These are phyloP conservation scores for Onthophagus sagittarius DNA, from an alignment of 2,888 invertebrate genomes.

Conservation along the genomic window DNA sequence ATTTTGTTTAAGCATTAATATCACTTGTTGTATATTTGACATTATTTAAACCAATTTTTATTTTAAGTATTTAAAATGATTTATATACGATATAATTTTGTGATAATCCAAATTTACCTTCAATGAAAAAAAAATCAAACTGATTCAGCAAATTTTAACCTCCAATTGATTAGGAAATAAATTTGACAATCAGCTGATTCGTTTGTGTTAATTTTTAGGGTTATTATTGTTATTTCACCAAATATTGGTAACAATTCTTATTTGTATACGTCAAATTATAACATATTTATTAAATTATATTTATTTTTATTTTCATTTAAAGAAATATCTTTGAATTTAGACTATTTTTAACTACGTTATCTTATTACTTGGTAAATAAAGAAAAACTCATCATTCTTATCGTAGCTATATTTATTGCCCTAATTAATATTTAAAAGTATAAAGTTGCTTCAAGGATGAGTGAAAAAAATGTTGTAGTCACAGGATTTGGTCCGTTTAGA, in stretches of 20 bases:
- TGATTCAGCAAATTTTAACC: neutral
- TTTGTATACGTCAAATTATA: too few species aligned
- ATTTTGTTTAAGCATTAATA: neutral
- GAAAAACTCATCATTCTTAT: too few species aligned
- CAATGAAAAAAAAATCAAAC: neutral
- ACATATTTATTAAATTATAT: too few species aligned
- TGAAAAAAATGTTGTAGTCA: constrained; percentile 53
- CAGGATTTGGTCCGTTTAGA: constrained; percentile 80
- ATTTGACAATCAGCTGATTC: neutral
- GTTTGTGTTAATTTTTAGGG: neutral
- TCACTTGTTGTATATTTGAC: neutral
- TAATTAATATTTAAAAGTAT: neutral
- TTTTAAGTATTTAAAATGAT: neutral
- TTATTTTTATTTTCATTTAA: too few species aligned
- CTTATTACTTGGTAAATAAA: too few species aligned
- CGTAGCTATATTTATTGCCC: too few species aligned
- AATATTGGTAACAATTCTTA: too few species aligned
- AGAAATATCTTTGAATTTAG: too few species aligned
- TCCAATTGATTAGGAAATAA: neutral
- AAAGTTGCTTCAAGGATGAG: constrained; percentile 1
- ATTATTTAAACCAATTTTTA: neutral
- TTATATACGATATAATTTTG: too few species aligned
- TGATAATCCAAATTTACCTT: neutral
- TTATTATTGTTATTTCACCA: too few species aligned
- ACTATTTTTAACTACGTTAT: too few species aligned